phyloP scores from a whole-genome alignment of 2,797 vertebrate species.

The Pseudotriccus pelzelni region DNA sequence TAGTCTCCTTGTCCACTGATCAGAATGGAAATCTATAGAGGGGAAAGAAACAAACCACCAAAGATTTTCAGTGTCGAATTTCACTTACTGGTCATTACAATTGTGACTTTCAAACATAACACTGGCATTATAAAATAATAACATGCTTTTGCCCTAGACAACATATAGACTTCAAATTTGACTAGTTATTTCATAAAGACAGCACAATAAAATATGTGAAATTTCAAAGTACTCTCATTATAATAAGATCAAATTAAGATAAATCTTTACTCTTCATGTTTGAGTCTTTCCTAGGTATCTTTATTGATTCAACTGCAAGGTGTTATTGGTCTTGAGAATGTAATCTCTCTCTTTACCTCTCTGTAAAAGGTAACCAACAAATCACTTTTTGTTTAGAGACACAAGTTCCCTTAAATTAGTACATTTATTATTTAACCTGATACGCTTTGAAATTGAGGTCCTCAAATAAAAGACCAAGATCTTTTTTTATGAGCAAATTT shows the following conservation, averaged over 20 bases:
- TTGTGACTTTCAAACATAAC: background rate
- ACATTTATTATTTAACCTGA: background rate
- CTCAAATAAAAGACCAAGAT: background rate
- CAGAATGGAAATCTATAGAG: constrained; percentile 23
- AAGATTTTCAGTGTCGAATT: background rate
- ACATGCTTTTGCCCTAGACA: background rate
- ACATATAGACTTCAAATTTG: background rate
- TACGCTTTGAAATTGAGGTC: background rate
- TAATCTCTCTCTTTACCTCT: background rate
- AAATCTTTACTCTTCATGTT: background rate
- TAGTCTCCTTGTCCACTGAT: background rate
- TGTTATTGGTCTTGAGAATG: fast-evolving
- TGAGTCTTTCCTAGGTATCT: background rate
- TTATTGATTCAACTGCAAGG: background rate
- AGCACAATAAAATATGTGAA: background rate
- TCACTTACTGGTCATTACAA: fast-evolving
- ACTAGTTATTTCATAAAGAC: background rate
- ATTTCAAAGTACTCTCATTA: background rate
- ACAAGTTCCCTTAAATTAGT: background rate
- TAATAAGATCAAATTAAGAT: background rate
- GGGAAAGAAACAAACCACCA: background rate
- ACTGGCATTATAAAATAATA: background rate
- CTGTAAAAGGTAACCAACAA: background rate
- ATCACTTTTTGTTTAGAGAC: background rate
- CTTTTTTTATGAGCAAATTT: background rate